phyloP scores from a whole-genome alignment of 2,113 vertebrate species.

The Strix aluco region DNA sequence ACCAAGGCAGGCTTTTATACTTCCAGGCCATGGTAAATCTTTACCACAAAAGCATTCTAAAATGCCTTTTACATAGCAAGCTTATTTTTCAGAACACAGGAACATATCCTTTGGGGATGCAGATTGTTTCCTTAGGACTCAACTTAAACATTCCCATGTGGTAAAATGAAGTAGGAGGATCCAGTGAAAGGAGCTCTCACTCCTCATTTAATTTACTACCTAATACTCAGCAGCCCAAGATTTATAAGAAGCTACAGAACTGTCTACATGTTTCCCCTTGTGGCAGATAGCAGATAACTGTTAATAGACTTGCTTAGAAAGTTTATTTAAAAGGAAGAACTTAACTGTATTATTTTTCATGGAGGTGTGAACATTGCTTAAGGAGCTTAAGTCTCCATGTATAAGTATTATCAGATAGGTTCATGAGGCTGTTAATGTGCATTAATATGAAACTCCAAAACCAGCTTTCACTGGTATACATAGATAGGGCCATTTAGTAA shows the following conservation, averaged over 20 bases:
- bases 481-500: slow-evolving; percentile 38
- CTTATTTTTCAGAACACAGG: background rate
- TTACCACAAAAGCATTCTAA: background rate
- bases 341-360: slow-evolving; percentile 62
- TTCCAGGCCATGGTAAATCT: background rate
- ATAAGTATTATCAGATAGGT: slow-evolving; percentile 59
- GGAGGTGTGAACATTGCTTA: slow-evolving; percentile 68
- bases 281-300: slow-evolving; percentile 68
- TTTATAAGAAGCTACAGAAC: slow-evolving; percentile 52
- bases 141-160: slow-evolving; percentile 39
- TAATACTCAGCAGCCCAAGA: slow-evolving; percentile 57
- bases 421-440: slow-evolving; percentile 49
- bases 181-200: slow-evolving; percentile 26
- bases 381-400: slow-evolving; percentile 63
- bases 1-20: background rate
- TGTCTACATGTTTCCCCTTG: slow-evolving; percentile 61
- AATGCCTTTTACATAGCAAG: background rate
- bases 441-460: slow-evolving; percentile 54
- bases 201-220: slow-evolving; percentile 60
- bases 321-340: slow-evolving; percentile 69
- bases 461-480: background rate
- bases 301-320: slow-evolving; percentile 68
- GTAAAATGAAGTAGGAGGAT: slow-evolving; percentile 44
- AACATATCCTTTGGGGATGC: background rate
- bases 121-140: slow-evolving; percentile 45